Base-by-base conservation (phyloP, 2,797 vertebrate species). In the Nothura maculosa region DNA sequence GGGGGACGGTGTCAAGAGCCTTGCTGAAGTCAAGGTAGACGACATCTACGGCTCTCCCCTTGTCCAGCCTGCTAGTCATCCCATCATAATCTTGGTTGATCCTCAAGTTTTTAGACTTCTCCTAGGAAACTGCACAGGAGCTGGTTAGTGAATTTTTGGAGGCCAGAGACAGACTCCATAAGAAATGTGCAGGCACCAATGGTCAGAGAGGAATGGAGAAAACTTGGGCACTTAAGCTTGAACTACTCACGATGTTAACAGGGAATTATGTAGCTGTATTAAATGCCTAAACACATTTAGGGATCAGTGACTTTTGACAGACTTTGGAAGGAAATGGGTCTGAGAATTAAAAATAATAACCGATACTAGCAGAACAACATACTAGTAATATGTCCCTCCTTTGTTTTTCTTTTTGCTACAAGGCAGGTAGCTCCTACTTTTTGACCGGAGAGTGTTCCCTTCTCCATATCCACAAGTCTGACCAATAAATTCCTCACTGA, bases 21-120 rank as follows among this genome's bases (percentile, higher is more conserved):
- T n/a, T n/a, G n/a, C n/a, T n/a, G n/a, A n/a, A n/a, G n/a, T n/a
- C n/a, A n/a, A n/a, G n/a, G n/a, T n/a, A n/a, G n/a, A n/a, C n/a
- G n/a, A n/a, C n/a, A n/a, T n/a, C n/a, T n/a, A n/a, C n/a, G n/a
- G n/a, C n/a, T n/a, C n/a, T n/a, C n/a, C n/a, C n/a, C n/a, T n/a
- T n/a, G n/a, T n/a, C n/a, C n/a, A n/a, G n/a, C n/a, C n/a, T n/a
- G n/a, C n/a, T n/a, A n/a, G n/a, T n/a, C n/a, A n/a, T n/a, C n/a
- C n/a, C n/a, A n/a, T n/a, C n/a, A n/a, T n/a, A 83, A 87, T 77
- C 42, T 77, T 70, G 30, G 55, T 89, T 85, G 9, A 67, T 40
- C 20, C 34, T 12, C 18, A 54, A 30, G 28, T 64, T 22, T 55
- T 92, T 73, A 78, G 20, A 66, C 10, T 85, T 85, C 60, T 16